phyloP scores from a whole-genome alignment of 2,888 invertebrate genomes.

The Proisotoma minuta region DNA sequence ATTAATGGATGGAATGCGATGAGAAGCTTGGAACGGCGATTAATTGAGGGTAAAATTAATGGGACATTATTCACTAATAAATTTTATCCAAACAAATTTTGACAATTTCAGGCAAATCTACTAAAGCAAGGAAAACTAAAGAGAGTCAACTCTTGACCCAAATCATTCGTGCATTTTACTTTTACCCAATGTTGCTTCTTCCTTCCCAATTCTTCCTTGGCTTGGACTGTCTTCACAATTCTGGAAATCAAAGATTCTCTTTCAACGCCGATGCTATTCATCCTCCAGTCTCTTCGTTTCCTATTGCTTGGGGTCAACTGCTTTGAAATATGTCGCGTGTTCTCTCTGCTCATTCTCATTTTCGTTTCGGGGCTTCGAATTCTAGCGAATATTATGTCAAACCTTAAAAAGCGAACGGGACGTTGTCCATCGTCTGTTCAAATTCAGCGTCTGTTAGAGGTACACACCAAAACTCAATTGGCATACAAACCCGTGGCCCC shows the following conservation, averaged over 20 bases:
- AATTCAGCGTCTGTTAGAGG: not conserved
- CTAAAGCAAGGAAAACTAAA: too few relatives aligned
- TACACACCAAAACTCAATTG: not conserved
- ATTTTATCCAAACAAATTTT: too few relatives aligned
- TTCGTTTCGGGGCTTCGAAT: not conserved
- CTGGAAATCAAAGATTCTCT: too few relatives aligned
- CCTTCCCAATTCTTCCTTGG: too few relatives aligned
- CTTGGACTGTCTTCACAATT: too few relatives aligned
- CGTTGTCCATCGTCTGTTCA: not conserved
- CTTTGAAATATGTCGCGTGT: not conserved
- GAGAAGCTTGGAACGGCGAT: not conserved
- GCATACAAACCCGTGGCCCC: not conserved
- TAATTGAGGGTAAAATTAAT: not conserved
- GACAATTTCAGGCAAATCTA: too few relatives aligned
- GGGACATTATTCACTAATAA: too few relatives aligned
- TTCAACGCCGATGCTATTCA: not conserved
- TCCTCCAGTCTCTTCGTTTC: not conserved
- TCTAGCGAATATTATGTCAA: not conserved
- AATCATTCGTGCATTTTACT: too few relatives aligned
- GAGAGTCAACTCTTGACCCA: too few relatives aligned
- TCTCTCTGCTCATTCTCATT: not conserved
- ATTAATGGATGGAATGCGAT: not conserved
- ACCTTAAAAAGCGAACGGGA: not conserved
- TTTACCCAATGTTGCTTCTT: too few relatives aligned
- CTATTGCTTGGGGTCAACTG: not conserved